A percentile compares a stretch with the other conserved stretches of the same genome.
phyloP scores from a whole-genome alignment of 2,113 vertebrate genomes.

The Myrmecophaga tridactyla region DNA sequence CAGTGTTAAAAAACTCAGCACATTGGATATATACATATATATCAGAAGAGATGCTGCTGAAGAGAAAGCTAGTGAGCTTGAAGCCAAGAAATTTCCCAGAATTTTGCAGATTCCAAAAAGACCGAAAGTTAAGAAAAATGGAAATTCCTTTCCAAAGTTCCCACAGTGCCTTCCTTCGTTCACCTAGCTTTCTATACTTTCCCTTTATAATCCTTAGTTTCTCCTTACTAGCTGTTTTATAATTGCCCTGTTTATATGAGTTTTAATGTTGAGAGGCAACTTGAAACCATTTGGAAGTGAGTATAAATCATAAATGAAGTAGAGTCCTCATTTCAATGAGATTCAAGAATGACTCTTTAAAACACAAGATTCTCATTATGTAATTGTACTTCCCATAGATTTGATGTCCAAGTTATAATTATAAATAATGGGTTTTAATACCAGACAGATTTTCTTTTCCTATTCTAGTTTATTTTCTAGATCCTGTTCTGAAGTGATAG shows the following conservation, averaged over 20 bases:
- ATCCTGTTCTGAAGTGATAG: background rate
- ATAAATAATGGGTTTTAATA: background rate
- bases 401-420: background rate
- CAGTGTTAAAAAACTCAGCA: background rate
- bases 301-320: background rate
- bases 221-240: background rate
- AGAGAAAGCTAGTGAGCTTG: background rate
- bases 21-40: background rate
- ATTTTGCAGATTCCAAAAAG: background rate
- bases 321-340: background rate
- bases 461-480: background rate
- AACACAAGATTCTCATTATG: background rate
- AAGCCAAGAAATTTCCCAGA: background rate
- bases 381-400: background rate
- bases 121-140: background rate
- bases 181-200: background rate
- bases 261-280: background rate
- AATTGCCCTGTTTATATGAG: background rate
- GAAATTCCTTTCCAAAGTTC: background rate
- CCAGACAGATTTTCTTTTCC: background rate
- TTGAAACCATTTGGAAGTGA: constrained; percentile 12
- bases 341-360: background rate
- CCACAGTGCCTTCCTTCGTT: background rate
- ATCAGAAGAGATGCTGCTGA: background rate
- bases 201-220: background rate